Base-by-base conservation (phyloP, 2,797 vertebrate genomes). In the Natrix natrix region DNA sequence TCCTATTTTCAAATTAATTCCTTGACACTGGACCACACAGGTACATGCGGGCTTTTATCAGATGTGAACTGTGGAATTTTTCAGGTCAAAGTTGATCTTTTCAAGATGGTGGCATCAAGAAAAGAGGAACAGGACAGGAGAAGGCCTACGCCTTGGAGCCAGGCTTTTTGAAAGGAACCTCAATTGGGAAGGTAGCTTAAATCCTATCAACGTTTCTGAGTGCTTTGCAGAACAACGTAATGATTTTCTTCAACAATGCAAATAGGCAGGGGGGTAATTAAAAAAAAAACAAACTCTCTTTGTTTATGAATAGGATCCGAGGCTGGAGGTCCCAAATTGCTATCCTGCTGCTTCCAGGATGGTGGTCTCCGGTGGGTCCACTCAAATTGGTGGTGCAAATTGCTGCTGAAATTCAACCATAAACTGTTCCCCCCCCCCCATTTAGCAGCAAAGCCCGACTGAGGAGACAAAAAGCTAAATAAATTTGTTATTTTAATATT, bases 1-100 rank as follows among this genome's bases (percentile, higher is more conserved):
- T 97, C 95, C 92, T 94, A 92, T 87, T 94, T 95, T 78, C 92
- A 95, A 78, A 91, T 91, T 54, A 12, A 86, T 96, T 95, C 93
- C 94, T 66, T 94, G 95, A 91, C 95, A 94, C 93, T 94, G 94
- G 96, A 96, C 94, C 97, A 97, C 96, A 97, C 96, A 96, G 95
- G 95, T 93, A 95, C 87, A 28, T 0, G 0, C 57, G 87, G 32
- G 61, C 0, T 32, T 55, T 93, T 95, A 95, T 95, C 96, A 96
- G 96, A 96, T 95, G 94, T 7, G 92, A 90, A 74, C 95, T 69
- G 7, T 90, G 60, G 86, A 0, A 37, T 92, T 4, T 63, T 55
- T 78, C 0, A 52, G 90, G 88, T 93, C 92, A 91, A 12, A n/a
- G 1, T 88, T 5, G 83, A 91, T 60, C 11, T 86, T 95, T 96